Conservation (phyloP, 1,140 invertebrate genomes). For the Apis florea region DNA sequence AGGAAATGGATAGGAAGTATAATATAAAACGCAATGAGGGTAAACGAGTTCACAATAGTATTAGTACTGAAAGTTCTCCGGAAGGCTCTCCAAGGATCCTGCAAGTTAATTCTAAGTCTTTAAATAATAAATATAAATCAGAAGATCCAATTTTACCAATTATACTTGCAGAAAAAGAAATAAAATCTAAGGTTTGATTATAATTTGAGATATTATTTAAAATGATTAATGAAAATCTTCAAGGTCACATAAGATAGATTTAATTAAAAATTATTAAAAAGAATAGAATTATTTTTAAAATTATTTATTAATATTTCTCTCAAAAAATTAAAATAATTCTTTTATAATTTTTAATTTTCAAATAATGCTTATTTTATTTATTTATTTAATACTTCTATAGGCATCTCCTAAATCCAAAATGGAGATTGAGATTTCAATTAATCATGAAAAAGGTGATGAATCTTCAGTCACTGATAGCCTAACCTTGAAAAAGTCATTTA, state of each 20-base stretch:
- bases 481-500: neutral
- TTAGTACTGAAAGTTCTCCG: constrained; percentile 50
- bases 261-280: neutral
- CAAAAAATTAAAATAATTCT: neutral
- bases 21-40: constrained; percentile 59
- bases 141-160: too few species aligned
- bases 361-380: neutral
- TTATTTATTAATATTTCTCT: neutral
- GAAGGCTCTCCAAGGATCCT: constrained; percentile 5
- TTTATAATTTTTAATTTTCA: neutral
- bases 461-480: neutral
- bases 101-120: neutral
- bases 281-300: neutral
- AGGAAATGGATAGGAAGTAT: constrained; percentile 74
- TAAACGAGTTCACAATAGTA: constrained; percentile 24
- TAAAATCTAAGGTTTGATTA: constrained; percentile 3
- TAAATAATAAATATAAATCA: neutral
- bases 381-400: neutral
- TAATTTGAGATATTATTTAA: neutral
- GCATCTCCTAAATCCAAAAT: neutral
- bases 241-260: neutral
- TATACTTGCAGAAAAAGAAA: neutral
- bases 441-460: neutral
- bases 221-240: neutral
- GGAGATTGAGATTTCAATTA: neutral